Base-by-base conservation (phyloP, 2,888 invertebrate genomes). In the Drosophila conformis region DNA sequence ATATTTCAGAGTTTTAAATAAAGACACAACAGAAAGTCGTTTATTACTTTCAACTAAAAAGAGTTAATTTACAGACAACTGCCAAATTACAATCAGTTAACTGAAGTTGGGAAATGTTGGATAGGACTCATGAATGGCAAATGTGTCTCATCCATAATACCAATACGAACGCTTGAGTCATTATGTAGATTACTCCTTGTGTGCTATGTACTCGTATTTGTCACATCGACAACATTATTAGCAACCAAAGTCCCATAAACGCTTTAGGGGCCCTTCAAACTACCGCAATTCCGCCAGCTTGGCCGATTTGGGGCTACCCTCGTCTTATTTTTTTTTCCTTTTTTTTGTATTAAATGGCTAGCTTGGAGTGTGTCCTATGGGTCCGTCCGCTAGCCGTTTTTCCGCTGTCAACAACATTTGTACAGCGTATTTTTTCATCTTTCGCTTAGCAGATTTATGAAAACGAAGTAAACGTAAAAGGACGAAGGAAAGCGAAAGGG, bases 391-490 rank as follows among this genome's bases (percentile, higher is more conserved):
- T 25, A 40, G 42, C 52, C 54, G 76, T 61, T 71, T 70, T 87
- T 83, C 89, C 87, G 85, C 89, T 87, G 89, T 87, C 87, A 87
- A 83, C 89, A 78, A 82, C 87, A 87, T 87, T 87, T 87, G 89
- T 85, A 82, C 84, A 73, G 76, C 77, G 79, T 68, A 65, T 83
- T 79, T 77, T 77, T 74, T 83, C 76, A 71, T 79, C 69, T 77
- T 73, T 74, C 61, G 67, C 68, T 71, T 62, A 57, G 68, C 88
- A 87, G 87, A 87, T 87, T 89, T 84, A 84, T 87, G 83, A 82
- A 83, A 78, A 68, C 65, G 63, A 48, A 56, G 68, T 51, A 56
- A 76, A 54, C 63, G 67, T 8, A 1, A 53, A 54, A 54, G 46
- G 60, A 59, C 33, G 38, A 10, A 49, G 61, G 51, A 11, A 36